phyloP scores from a whole-genome alignment of 1,140 invertebrate genomes.

The Hylaeus anthracinus region DNA sequence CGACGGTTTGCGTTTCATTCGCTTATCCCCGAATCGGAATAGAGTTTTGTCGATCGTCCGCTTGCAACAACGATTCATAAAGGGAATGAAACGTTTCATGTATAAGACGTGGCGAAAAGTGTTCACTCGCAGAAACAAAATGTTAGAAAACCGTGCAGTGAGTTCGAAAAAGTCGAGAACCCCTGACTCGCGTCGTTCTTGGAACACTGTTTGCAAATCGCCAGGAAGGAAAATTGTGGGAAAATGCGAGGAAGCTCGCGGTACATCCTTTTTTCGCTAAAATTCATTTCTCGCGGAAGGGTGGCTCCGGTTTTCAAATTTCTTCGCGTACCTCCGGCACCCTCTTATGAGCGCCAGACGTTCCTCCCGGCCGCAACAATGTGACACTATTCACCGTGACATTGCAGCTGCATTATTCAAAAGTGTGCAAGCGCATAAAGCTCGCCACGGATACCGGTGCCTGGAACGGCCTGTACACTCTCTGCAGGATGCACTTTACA shows the following conservation, averaged over 20 bases:
- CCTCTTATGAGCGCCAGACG: background rate
- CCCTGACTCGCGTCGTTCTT: too few relatives aligned
- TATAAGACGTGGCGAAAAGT: too few relatives aligned
- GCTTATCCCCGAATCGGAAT: background rate
- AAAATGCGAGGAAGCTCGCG: background rate
- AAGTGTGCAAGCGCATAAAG: slow-evolving; percentile 35
- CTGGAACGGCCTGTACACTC: slow-evolving; percentile 17
- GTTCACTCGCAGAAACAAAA: too few relatives aligned
- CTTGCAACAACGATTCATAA: too few relatives aligned
- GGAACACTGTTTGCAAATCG: too few relatives aligned
- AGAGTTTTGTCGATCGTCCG: background rate
- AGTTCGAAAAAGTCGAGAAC: too few relatives aligned
- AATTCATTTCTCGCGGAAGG: background rate
- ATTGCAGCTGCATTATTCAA: slow-evolving; percentile 52
- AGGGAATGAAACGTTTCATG: too few relatives aligned
- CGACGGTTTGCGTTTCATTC: background rate
- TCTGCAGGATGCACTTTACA: slow-evolving; percentile 44
- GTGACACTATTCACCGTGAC: slow-evolving; percentile 30
- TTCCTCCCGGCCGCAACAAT: slow-evolving; percentile 32
- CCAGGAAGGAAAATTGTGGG: background rate
- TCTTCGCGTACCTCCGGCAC: too few relatives aligned
- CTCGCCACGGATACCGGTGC: slow-evolving; percentile 25
- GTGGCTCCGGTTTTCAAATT: background rate
- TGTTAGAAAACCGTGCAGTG: too few relatives aligned
- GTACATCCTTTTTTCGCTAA: background rate